Conservation (phyloP, 1,140 invertebrate species). For the Drosophila bipectinata region DNA sequence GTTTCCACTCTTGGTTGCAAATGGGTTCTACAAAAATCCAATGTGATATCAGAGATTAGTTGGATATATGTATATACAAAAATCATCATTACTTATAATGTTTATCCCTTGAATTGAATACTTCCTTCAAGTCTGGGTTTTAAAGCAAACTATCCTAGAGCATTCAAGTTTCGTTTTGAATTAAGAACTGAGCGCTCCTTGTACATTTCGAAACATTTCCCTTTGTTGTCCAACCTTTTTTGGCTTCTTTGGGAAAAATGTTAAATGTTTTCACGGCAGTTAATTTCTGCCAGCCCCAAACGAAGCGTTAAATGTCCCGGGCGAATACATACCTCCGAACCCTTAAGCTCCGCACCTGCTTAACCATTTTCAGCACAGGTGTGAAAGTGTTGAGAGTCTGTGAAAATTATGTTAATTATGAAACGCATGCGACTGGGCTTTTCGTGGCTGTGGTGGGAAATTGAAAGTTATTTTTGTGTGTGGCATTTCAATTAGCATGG, state of each 20-base stretch:
- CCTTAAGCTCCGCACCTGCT: constrained; percentile 7
- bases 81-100: no score
- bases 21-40: background rate
- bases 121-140: background rate
- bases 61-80: no score
- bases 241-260: constrained; percentile 46
- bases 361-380: constrained; percentile 55
- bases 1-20: background rate
- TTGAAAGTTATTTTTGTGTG: constrained; percentile 70
- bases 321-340: constrained; percentile 27
- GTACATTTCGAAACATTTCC: constrained; percentile 22
- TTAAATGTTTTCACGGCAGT: constrained; percentile 75
- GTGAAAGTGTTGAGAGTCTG: constrained; percentile 71
- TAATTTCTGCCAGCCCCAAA: constrained; percentile 68
- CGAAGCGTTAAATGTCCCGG: constrained; percentile 72
- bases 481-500: constrained; percentile 78
- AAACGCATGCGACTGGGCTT: constrained; percentile 52
- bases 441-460: constrained; percentile 30
- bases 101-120: no score
- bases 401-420: constrained; percentile 78
- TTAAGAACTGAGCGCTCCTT: background rate
- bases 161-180: constrained; percentile 16
- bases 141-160: constrained; percentile 11
- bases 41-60: no score
- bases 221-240: constrained; percentile 29